These are phyloP conservation scores for Cotesia chilonis DNA, from an alignment of 1,140 invertebrate species.

Conservation along the genomic window DNA sequence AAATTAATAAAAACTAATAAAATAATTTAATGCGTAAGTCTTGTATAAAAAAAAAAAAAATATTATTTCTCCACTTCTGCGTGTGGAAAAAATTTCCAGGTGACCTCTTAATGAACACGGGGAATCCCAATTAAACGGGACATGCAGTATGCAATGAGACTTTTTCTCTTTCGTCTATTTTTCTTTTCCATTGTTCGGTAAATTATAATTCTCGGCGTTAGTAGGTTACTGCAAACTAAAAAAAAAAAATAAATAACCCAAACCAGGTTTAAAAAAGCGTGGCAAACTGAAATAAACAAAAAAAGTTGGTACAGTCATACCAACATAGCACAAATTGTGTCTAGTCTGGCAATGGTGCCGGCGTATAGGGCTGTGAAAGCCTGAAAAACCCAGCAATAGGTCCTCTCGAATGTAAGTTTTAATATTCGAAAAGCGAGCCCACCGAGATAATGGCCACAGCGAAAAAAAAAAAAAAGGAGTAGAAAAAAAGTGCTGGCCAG, in stretches of 20 bases:
- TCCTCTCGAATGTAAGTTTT: conserved; percentile 32
- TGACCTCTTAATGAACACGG: background rate
- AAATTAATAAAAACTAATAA: too few relatives aligned
- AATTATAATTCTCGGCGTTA: conserved; percentile 19
- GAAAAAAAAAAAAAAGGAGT: background rate
- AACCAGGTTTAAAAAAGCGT: too few relatives aligned
- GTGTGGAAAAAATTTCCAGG: background rate
- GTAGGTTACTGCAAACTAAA: background rate
- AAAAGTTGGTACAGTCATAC: too few relatives aligned
- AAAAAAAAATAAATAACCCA: too few relatives aligned
- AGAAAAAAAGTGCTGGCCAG: background rate
- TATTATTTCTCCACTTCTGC: too few relatives aligned
- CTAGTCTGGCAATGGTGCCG: background rate
- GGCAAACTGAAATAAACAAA: too few relatives aligned
- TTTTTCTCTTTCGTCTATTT: conserved; percentile 4
- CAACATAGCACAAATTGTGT: conserved; percentile 8
- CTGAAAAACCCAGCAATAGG: conserved; percentile 15
- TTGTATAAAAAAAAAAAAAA: too few relatives aligned
- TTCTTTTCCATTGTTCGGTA: conserved; percentile 8
- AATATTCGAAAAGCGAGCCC: conserved; percentile 34
- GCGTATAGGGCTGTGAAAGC: background rate
- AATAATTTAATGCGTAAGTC: too few relatives aligned
- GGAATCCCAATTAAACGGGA: conserved; percentile 17
- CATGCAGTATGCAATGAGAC: conserved; percentile 13
- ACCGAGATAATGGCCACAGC: conserved; percentile 22